Evolutionary conservation across 2,888 invertebrate genomes (phyloP).

Genomic region (Pomacea canaliculata): DNA sequence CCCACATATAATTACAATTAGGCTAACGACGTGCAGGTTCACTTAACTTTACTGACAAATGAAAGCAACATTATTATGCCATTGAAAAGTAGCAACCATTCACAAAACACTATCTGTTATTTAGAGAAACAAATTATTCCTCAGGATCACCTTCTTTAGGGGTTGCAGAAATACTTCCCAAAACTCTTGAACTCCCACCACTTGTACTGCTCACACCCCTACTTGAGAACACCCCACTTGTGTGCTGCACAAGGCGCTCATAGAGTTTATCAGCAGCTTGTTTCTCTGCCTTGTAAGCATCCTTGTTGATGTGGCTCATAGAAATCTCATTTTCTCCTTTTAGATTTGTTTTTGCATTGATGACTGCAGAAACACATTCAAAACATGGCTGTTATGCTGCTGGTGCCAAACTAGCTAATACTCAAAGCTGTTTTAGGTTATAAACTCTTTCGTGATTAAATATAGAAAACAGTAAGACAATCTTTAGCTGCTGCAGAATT

Average conservation of each 20-base stretch:
- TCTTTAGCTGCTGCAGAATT: too few relatives aligned
- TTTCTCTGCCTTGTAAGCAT: slow-evolving; percentile 24
- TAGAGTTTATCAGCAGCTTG: slow-evolving; percentile 52
- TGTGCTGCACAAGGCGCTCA: slow-evolving; percentile 48
- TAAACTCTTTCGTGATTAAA: too few relatives aligned
- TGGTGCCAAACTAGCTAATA: not conserved
- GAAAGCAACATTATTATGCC: too few relatives aligned
- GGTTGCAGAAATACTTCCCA: not conserved
- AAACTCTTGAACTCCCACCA: not conserved
- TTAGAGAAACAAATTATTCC: not conserved
- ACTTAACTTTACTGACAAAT: too few relatives aligned
- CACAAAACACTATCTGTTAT: not conserved
- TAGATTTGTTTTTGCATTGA: too few relatives aligned
- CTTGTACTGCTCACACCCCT: not conserved
- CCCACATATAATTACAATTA: slow-evolving; percentile 4
- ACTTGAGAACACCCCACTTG: slow-evolving; percentile 47
- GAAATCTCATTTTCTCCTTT: not conserved
- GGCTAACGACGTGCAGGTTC: not conserved
- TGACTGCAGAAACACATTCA: slow-evolving; percentile 1
- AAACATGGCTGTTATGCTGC: not conserved
- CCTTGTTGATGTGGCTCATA: slow-evolving; percentile 15
- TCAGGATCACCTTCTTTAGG: not conserved
- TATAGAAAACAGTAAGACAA: too few relatives aligned
- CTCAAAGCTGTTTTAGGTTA: too few relatives aligned
- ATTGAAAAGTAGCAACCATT: too few relatives aligned